Percentiles rank a stretch among this genome's conserved stretches.
These are phyloP conservation scores for Okamejei kenojei DNA, from an alignment of 2,797 vertebrate genomes.

Conservation along the genomic window DNA sequence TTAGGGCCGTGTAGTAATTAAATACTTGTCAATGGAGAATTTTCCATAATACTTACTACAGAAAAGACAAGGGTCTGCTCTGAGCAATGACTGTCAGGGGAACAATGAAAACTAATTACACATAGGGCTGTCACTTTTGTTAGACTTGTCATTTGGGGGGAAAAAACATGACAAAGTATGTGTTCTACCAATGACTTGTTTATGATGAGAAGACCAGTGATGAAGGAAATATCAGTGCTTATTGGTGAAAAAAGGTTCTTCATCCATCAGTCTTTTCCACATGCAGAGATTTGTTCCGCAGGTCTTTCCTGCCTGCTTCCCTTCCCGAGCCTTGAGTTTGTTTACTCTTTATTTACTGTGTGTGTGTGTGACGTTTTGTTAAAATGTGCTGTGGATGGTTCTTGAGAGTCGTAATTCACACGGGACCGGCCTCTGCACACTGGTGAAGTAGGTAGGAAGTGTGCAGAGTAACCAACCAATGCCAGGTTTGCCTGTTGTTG, in stretches of 20 bases:
- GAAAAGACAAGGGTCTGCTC: slow-evolving; percentile 53
- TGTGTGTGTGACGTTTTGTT: slow-evolving; percentile 40
- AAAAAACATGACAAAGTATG: slow-evolving; percentile 44
- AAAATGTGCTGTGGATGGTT: slow-evolving; percentile 28
- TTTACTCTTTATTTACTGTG: slow-evolving; percentile 38
- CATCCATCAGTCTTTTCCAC: slow-evolving; percentile 22
- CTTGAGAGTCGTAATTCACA: slow-evolving; percentile 42
- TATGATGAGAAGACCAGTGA: slow-evolving; percentile 26
- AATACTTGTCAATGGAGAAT: slow-evolving; percentile 58
- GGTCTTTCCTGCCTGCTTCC: neutral
- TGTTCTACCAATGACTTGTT: slow-evolving; percentile 30
- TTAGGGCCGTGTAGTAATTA: slow-evolving; percentile 51
- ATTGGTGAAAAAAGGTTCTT: neutral
- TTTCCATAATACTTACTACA: slow-evolving; percentile 56
- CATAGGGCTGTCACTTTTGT: slow-evolving; percentile 53
- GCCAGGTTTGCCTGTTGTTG: neutral
- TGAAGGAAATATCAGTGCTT: neutral
- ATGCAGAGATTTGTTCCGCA: neutral
- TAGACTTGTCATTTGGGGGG: slow-evolving; percentile 50
- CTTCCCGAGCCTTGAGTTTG: neutral
- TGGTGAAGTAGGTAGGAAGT: slow-evolving; percentile 36
- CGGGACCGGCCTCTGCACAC: slow-evolving; percentile 41
- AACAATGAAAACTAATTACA: slow-evolving; percentile 64
- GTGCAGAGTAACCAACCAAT: neutral
- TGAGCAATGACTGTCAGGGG: slow-evolving; percentile 56